A percentile compares a stretch with the other conserved stretches of the same genome.
phyloP scores from a whole-genome alignment of 2,888 invertebrate species.

The Synergus japonicus region DNA sequence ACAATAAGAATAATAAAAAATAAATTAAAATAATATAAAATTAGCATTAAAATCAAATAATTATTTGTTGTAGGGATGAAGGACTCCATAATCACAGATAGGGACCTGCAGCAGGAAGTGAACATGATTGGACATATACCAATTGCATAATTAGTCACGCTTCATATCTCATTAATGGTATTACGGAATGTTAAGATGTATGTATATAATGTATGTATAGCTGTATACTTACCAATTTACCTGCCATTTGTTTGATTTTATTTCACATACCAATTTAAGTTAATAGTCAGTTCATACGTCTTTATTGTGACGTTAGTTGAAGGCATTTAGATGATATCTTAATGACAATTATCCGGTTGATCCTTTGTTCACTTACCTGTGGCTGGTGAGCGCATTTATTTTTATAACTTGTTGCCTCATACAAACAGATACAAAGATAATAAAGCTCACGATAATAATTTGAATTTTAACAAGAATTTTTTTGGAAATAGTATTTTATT shows the following conservation, averaged over 20 bases:
- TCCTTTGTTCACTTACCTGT: neutral
- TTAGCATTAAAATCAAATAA: neutral
- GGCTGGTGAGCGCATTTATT: neutral
- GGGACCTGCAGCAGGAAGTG: slow-evolving; percentile 27
- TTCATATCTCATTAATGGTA: slow-evolving; percentile 24
- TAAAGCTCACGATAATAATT: no score
- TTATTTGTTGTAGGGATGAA: neutral
- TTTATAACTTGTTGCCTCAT: no score
- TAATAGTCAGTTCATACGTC: neutral
- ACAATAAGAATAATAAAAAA: no score
- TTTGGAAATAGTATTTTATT: no score
- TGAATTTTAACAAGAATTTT: no score
- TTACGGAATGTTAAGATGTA: neutral
- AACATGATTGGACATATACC: slow-evolving; percentile 13
- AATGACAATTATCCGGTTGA: slow-evolving; percentile 5
- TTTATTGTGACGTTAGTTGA: neutral
- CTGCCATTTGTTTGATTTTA: neutral
- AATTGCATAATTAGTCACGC: slow-evolving; percentile 30
- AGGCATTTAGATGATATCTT: neutral
- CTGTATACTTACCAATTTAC: neutral
- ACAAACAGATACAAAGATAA: no score
- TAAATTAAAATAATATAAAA: no score
- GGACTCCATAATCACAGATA: neutral
- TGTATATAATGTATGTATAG: neutral
- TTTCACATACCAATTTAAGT: neutral